These are phyloP conservation scores for Cheirogaleus major DNA, from an alignment of 2,797 vertebrate genomes.

Conservation along the genomic window DNA sequence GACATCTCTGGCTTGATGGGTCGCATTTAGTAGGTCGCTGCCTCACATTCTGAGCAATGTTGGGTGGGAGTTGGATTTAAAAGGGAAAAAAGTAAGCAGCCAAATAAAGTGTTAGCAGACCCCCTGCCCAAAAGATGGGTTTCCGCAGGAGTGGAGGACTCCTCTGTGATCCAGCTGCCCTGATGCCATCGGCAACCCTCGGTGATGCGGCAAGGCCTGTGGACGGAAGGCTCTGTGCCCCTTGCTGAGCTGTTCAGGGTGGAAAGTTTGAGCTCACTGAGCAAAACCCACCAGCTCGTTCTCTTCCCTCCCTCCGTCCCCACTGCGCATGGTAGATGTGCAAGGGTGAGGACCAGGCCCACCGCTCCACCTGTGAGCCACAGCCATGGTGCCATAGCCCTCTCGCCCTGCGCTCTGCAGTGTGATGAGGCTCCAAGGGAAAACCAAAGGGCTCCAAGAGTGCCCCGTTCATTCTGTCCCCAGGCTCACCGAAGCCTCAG, in stretches of 20 bases:
- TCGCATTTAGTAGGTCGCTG: rapidly evolving
- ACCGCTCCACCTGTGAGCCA: rapidly evolving
- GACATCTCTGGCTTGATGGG: too few relatives aligned
- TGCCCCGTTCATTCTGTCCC: neutral
- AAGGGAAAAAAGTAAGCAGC: neutral
- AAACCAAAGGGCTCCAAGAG: neutral
- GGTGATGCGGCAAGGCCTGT: rapidly evolving
- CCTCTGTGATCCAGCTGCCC: neutral
- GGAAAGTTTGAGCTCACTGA: neutral
- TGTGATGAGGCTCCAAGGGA: rapidly evolving
- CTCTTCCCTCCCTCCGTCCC: rapidly evolving
- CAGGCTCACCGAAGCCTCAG: neutral
- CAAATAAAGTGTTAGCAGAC: neutral
- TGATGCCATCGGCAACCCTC: neutral
- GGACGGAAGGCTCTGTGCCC: neutral
- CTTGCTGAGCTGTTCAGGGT: neutral
- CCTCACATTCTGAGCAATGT: neutral
- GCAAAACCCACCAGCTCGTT: neutral
- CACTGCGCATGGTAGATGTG: rapidly evolving
- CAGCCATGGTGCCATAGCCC: neutral
- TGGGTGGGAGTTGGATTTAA: neutral
- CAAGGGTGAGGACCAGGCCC: neutral
- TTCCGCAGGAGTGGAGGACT: neutral
- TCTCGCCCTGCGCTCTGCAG: neutral
- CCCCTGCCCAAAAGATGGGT: neutral